Evolutionary conservation across 2,797 vertebrate species (phyloP), one percentile per base, ranked within the genome.

Genomic region (Gallinago solitaria): DNA sequence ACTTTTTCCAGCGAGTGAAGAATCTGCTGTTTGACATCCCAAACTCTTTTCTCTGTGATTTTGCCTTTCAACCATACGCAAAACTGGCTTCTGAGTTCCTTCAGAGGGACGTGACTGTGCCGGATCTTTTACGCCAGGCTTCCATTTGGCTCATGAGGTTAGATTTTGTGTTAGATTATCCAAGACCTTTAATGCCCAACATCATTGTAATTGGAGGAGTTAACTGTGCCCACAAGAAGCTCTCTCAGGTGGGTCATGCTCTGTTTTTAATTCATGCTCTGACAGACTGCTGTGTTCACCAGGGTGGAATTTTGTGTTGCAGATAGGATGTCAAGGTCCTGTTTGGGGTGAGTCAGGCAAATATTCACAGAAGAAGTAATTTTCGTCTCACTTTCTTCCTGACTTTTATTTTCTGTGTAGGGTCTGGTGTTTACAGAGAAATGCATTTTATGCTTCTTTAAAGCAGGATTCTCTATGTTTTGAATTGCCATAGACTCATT

Each of bases 151-250:
- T 98, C 4, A 6, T 98, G 90, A 98, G 97, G 90, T 33, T 79
- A 41, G 99, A 99, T 78, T 98, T 98, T 84, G 97, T 97, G 1
- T 59, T 99, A 35, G 97, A 99, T 19, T 98, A 94, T 35, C 97
- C 97, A 0, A 98, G 96, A 18, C 99, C 98, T 0, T 28, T 99
- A 67, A 99, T 99, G 98, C 99, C 99, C 25, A 99, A 99, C 68
- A 95, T 99, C 80, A 47, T 99, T 47, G 75, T 97, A 11, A 96
- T 98, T 21, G 98, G 99, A 5, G 99, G 99, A 47, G 98, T 99
- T 59, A 99, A 98, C 93, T 99, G 99, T 96, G 94, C 86, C 12
- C 28, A 97, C 57, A 98, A 95, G 93, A 97, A 98, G 37, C 94
- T 99, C 1, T 54, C 97, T 60, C 93, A 98, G 96, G 99, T 99